phyloP scores from a whole-genome alignment of 2,113 vertebrate genomes.

The Lanius collurio region DNA sequence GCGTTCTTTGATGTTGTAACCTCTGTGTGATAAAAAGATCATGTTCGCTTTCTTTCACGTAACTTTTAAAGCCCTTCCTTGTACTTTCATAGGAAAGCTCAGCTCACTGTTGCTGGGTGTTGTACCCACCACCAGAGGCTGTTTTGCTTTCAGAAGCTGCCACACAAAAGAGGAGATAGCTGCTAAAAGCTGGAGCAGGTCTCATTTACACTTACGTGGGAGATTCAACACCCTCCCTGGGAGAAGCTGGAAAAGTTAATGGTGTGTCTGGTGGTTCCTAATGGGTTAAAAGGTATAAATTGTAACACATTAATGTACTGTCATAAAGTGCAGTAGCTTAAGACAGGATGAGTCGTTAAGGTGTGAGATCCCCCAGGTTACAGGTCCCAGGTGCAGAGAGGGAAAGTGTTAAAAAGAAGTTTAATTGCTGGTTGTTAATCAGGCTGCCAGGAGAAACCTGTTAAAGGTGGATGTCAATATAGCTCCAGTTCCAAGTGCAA shows the following conservation, averaged over 20 bases:
- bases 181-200: not conserved
- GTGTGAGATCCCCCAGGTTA: not conserved
- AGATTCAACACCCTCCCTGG: not conserved
- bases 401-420: not conserved
- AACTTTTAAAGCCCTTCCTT: constrained; percentile 18
- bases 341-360: not conserved
- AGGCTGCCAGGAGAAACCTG: not conserved
- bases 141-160: constrained; percentile 9
- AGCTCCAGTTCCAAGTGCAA: not conserved
- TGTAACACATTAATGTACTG: not conserved
- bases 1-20: constrained; percentile 2
- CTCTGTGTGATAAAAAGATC: constrained; percentile 25
- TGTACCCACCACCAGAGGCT: not conserved
- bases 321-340: not conserved
- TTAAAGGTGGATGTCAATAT: not conserved
- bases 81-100: not conserved
- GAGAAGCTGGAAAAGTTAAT: not conserved
- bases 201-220: not conserved
- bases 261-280: not conserved
- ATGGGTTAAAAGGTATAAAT: not conserved
- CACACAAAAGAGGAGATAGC: not conserved
- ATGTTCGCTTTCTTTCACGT: not conserved
- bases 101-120: not conserved
- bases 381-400: not conserved
- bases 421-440: not conserved